phyloP scores from a whole-genome alignment of 2,797 vertebrate species.

The Aselliscus stoliczkanus region DNA sequence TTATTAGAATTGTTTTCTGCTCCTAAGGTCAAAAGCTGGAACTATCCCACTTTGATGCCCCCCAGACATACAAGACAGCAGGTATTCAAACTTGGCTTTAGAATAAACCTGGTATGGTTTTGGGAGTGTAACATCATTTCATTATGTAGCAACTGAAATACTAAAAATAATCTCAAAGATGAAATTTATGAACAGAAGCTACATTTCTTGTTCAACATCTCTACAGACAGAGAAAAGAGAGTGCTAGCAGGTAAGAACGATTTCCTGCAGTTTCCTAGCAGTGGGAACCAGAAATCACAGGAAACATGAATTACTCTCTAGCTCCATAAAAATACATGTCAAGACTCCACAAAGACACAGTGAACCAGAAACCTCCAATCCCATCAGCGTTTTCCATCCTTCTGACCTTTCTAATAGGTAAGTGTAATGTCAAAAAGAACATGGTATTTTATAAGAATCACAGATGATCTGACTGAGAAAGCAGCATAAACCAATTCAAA shows the following conservation, averaged over 20 bases:
- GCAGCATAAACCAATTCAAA: not conserved
- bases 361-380: not conserved
- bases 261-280: not conserved
- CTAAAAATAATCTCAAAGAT: not conserved
- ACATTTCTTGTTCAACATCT: not conserved
- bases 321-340: not conserved
- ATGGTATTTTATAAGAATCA: not conserved
- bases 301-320: not conserved
- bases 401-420: not conserved
- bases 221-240: not conserved
- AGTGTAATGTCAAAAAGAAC: not conserved
- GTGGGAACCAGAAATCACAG: not conserved
- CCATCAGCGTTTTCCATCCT: not conserved
- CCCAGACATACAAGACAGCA: not conserved
- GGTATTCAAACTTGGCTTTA: not conserved
- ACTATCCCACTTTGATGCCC: not conserved
- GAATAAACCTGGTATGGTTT: not conserved
- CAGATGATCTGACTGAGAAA: not conserved
- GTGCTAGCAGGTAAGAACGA: not conserved
- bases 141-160: not conserved
- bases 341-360: not conserved
- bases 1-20: not conserved
- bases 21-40: conserved; percentile 2
- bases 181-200: not conserved
- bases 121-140: not conserved